Evolutionary conservation across 1,140 invertebrate species (phyloP).

Genomic region (Brachionus rotundiformis): DNA sequence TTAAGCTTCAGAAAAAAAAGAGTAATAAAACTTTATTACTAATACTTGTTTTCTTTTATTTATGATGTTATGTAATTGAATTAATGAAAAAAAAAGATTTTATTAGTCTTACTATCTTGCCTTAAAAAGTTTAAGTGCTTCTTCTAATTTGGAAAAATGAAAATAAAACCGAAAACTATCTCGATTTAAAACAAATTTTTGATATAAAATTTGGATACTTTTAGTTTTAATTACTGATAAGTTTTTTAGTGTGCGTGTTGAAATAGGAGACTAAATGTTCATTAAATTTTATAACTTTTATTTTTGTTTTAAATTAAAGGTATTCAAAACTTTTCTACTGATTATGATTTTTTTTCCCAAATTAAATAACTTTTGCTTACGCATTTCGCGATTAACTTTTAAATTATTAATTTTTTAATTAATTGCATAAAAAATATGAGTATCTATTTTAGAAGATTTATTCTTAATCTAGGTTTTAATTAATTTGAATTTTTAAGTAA

Average conservation of each 20-base stretch:
- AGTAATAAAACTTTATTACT: slow-evolving; percentile 9
- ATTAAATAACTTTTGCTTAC: background rate
- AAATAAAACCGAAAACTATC: background rate
- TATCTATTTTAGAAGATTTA: background rate
- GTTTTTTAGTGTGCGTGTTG: background rate
- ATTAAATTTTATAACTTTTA: too few relatives aligned
- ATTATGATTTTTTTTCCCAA: too few relatives aligned
- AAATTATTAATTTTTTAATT: background rate
- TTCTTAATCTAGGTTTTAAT: background rate
- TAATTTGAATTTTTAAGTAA: background rate
- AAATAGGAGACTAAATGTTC: background rate
- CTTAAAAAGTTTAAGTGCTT: background rate
- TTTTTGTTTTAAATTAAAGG: too few relatives aligned
- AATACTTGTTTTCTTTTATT: slow-evolving; percentile 5
- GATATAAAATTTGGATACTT: slow-evolving; percentile 12
- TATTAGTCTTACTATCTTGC: background rate
- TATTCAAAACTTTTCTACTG: too few relatives aligned
- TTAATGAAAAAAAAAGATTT: background rate
- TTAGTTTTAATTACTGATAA: slow-evolving; percentile 12
- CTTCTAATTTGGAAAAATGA: background rate
- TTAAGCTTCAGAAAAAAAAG: background rate
- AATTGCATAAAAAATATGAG: background rate
- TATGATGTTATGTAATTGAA: background rate
- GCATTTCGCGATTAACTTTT: background rate
- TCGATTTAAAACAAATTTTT: slow-evolving; percentile 2